A percentile compares a stretch with the other conserved stretches of the same genome.
These are phyloP conservation scores for Trogon surrucura DNA, from an alignment of 2,113 vertebrate species.

Conservation along the genomic window DNA sequence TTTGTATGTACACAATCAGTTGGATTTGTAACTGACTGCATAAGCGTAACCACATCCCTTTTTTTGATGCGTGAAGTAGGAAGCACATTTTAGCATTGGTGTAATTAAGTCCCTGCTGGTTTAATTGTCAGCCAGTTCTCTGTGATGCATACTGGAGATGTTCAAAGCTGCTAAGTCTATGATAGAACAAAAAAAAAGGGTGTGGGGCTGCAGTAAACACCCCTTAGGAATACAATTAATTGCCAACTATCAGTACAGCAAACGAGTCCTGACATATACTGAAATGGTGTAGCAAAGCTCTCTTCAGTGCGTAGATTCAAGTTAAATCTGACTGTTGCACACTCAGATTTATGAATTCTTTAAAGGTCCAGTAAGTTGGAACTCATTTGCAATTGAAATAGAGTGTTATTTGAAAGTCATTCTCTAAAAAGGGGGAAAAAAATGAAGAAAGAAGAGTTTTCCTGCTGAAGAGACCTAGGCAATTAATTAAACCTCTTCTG, in stretches of 20 bases:
- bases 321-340: neutral
- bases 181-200: neutral
- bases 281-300: neutral
- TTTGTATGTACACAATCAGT: neutral
- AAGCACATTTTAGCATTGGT: neutral
- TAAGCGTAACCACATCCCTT: neutral
- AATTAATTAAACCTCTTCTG: constrained; percentile 58
- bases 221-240: neutral
- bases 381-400: constrained; percentile 58
- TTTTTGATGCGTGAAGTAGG: neutral
- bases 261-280: neutral
- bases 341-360: constrained; percentile 43
- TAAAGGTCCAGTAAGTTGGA: constrained; percentile 17
- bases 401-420: constrained; percentile 51
- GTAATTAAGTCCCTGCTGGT: neutral
- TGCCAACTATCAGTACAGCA: neutral
- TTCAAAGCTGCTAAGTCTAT: neutral
- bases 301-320: neutral
- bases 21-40: neutral
- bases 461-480: neutral
- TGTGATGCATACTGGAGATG: neutral
- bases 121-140: neutral
- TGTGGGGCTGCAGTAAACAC: neutral
- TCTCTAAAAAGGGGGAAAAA: neutral
- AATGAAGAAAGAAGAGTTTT: constrained; percentile 28